phyloP scores from a whole-genome alignment of 2,888 invertebrate genomes.

The Spodoptera littoralis region DNA sequence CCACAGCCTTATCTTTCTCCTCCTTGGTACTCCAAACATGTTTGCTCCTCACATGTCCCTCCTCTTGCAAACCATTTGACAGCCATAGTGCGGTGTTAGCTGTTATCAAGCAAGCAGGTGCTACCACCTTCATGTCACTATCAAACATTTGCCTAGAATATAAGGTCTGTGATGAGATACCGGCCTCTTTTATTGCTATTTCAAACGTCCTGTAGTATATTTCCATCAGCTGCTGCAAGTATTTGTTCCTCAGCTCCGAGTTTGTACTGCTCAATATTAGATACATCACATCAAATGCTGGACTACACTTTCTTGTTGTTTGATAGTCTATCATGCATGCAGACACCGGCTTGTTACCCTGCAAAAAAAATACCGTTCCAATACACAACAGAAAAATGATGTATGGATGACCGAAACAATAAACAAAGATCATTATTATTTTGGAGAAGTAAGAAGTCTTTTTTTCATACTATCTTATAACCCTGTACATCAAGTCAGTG shows the following conservation, averaged over 20 bases:
- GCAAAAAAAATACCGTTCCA: conserved; percentile 48
- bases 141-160: conserved; percentile 72
- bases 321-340: conserved; percentile 84
- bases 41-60: conserved; percentile 82
- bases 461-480: background rate
- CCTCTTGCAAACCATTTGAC: conserved; percentile 77
- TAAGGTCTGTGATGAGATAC: conserved; percentile 58
- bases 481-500: background rate
- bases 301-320: conserved; percentile 74
- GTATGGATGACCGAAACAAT: background rate
- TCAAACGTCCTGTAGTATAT: conserved; percentile 72
- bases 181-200: conserved; percentile 55
- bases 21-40: conserved; percentile 62
- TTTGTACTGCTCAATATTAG: conserved; percentile 77
- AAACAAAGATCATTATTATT: background rate
- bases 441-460: too few species aligned
- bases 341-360: conserved; percentile 69
- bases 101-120: conserved; percentile 77
- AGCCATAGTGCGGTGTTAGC: conserved; percentile 83
- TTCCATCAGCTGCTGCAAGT: conserved; percentile 69
- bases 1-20: conserved; percentile 68
- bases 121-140: conserved; percentile 73
- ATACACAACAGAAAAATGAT: background rate
- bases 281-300: conserved; percentile 78
- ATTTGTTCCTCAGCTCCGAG: conserved; percentile 61